Evolutionary conservation across 2,888 invertebrate genomes (phyloP), one percentile per base, ranked within the genome.

Genomic region (Crematogaster levior): DNA sequence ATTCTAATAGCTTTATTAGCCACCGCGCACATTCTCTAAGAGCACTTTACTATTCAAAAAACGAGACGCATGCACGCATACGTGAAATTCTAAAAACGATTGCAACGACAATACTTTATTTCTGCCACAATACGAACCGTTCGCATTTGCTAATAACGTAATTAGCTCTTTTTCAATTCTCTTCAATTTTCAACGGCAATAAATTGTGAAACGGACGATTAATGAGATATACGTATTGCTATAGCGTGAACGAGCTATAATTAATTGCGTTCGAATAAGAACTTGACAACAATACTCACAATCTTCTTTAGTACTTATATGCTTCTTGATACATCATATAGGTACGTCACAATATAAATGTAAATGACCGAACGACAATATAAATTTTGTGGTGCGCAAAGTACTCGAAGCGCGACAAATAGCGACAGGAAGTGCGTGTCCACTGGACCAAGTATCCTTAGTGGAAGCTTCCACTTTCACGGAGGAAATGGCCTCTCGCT

Each of bases 391-490:
- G 77, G 72, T 75, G 83, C 86, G 84, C 77, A 27, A 81, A 83
- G 73, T 46, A 83, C 70, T 53, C 86, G 85, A 86, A 86, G 88
- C 86, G 87, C 88, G 90, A 88, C 89, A 89, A 89, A 88, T 88
- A 89, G 88, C 81, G 85, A 88, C 92, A 91, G 92, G 92, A 92
- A 92, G 89, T 85, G 86, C 91, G 92, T 92, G 91, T 85, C 91
- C 92, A 92, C 86, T 90, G 90, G 91, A 90, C 90, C 90, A 89
- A 84, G 90, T 88, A 88, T 90, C 89, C 90, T 89, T 87, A 85
- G 83, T 89, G 91, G 91, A 92, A 91, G 90, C 91, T 89, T 91
- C 92, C 92, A 91, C 91, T 92, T 90, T 91, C 92, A 91, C 84
- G 90, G 90, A 92, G 92, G 92, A 92, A 92, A 91, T 88, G 90